A percentile compares a stretch with the other conserved stretches of the same genome.
These are phyloP conservation scores for Tachuris rubrigastra DNA, from an alignment of 2,113 vertebrate genomes.

Conservation along the genomic window DNA sequence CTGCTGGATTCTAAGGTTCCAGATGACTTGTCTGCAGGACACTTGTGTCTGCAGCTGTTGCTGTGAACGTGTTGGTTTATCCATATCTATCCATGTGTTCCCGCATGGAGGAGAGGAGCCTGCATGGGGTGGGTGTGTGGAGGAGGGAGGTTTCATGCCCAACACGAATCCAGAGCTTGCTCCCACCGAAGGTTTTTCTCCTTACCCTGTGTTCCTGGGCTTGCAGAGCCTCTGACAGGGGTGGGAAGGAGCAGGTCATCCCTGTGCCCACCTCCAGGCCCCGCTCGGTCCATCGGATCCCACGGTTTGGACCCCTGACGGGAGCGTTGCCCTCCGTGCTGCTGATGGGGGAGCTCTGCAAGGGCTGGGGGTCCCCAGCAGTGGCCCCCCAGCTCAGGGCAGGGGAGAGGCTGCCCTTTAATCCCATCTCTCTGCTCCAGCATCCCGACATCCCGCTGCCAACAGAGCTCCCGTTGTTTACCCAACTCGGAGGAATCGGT, in stretches of 20 bases:
- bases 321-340: not conserved
- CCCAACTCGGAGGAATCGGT: conserved; percentile 70
- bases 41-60: not conserved
- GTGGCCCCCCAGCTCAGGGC: not conserved
- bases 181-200: not conserved
- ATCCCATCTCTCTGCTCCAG: not conserved
- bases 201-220: not conserved
- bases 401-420: not conserved
- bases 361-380: not conserved
- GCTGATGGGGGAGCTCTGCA: not conserved
- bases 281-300: fast-evolving
- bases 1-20: not conserved
- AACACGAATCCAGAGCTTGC: fast-evolving
- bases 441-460: conserved; percentile 31
- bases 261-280: not conserved
- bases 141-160: not conserved
- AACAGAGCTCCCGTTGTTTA: conserved; percentile 75
- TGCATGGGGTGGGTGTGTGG: fast-evolving
- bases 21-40: not conserved
- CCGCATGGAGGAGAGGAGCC: not conserved
- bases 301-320: not conserved
- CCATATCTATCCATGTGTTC: not conserved
- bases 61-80: not conserved
- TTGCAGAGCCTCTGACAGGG: not conserved
- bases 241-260: not conserved